Evolutionary conservation across 2,113 vertebrate species (phyloP).

Genomic region (Neolamprologus cancellatus): DNA sequence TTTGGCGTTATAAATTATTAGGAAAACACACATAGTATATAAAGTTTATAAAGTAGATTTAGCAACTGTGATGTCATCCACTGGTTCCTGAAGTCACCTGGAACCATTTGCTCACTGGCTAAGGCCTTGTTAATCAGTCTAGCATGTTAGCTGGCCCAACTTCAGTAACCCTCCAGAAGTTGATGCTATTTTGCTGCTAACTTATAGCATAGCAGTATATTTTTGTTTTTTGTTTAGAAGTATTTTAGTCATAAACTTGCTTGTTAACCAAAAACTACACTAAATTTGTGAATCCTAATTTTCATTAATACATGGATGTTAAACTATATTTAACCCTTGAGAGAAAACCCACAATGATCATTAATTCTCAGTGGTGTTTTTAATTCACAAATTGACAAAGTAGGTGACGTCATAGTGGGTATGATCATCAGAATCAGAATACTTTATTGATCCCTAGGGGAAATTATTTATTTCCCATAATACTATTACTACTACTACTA

Average conservation of each 20-base stretch:
- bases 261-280: not conserved
- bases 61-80: not conserved
- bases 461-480: not conserved
- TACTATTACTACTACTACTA: fast-evolving
- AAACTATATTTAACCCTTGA: not conserved
- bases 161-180: not conserved
- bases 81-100: not conserved
- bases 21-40: not conserved
- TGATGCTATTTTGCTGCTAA: not conserved
- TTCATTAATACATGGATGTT: not conserved
- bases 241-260: not conserved
- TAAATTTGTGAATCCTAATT: not conserved
- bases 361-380: not conserved
- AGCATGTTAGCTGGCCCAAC: not conserved
- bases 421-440: not conserved
- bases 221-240: not conserved
- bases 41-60: not conserved
- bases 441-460: not conserved
- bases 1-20: not conserved
- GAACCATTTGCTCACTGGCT: not conserved
- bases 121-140: not conserved
- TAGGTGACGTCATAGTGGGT: not conserved
- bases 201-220: not conserved
- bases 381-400: not conserved
- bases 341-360: not conserved